Evolutionary conservation across 2,113 vertebrate species (phyloP).

Genomic region (Argyrosomus japonicus): DNA sequence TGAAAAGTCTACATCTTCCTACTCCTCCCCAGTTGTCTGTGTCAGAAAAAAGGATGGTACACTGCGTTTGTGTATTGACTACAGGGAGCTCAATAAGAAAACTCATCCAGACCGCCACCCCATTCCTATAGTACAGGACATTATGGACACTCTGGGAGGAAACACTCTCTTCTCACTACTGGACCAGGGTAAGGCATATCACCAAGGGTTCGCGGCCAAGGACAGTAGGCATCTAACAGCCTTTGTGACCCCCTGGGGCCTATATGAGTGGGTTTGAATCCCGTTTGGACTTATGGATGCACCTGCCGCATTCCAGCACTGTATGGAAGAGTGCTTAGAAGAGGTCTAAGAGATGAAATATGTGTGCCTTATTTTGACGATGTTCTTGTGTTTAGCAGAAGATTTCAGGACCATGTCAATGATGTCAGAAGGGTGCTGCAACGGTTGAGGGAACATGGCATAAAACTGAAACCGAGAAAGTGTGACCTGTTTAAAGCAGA

Average conservation of each 20-base stretch:
- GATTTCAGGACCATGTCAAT: background rate
- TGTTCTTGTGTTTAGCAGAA: conserved; percentile 1
- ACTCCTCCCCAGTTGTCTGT: conserved; percentile 15
- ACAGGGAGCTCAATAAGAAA: background rate
- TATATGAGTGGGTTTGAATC: background rate
- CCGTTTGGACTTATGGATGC: background rate
- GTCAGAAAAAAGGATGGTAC: background rate
- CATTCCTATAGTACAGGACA: conserved; percentile 5
- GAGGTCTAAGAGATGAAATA: background rate
- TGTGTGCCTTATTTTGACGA: conserved; percentile 17
- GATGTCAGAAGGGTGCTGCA: conserved; percentile 11
- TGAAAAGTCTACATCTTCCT: background rate
- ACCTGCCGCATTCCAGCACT: background rate
- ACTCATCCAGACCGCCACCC: background rate
- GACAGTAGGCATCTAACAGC: background rate
- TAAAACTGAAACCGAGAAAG: conserved; percentile 1
- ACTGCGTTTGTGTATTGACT: background rate
- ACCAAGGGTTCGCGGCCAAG: background rate
- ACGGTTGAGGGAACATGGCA: background rate
- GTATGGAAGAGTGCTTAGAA: conserved; percentile 1
- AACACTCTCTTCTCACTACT: background rate
- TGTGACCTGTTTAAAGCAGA: conserved; percentile 15
- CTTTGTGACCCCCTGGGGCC: conserved; percentile 15
- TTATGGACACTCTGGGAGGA: conserved; percentile 11
- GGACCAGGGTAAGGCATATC: conserved; percentile 16